These are phyloP conservation scores for Drosophila recens DNA, from an alignment of 2,888 invertebrate genomes.

Conservation along the genomic window DNA sequence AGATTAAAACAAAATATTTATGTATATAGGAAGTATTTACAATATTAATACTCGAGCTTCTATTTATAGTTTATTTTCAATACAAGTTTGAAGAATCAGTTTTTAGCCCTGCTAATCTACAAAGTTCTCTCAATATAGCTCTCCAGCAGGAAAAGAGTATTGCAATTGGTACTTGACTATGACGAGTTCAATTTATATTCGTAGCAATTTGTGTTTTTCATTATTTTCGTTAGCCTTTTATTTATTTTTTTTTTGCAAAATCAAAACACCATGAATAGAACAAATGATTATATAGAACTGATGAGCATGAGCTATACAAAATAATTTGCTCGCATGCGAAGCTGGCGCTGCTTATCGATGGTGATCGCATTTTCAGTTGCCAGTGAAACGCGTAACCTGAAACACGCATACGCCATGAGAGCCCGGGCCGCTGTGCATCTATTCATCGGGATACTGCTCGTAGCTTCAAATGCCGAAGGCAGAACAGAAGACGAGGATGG, in stretches of 20 bases:
- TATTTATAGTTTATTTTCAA: neutral
- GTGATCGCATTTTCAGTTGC: conserved; percentile 65
- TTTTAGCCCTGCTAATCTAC: neutral
- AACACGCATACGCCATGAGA: conserved; percentile 64
- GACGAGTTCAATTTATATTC: conserved; percentile 4
- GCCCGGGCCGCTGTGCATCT: conserved; percentile 12
- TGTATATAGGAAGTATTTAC: neutral
- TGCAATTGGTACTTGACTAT: neutral
- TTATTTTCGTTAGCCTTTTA: conserved; percentile 21
- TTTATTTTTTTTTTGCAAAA: conserved; percentile 57
- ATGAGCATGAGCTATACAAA: conserved; percentile 48
- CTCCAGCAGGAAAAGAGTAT: conserved; percentile 30
- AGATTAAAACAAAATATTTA: neutral
- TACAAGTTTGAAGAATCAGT: neutral
- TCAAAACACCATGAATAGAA: conserved; percentile 74
- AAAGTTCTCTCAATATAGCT: neutral
- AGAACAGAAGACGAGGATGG: conserved; percentile 1
- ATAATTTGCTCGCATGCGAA: conserved; percentile 34
- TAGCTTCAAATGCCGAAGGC: neutral
- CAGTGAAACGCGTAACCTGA: conserved; percentile 62
- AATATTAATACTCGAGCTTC: neutral
- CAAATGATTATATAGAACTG: conserved; percentile 66
- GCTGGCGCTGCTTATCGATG: conserved; percentile 48
- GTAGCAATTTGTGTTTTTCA: conserved; percentile 29
- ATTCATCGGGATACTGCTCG: conserved; percentile 19